Base-by-base conservation (phyloP, 2,113 vertebrate species). In the Lutjanus erythropterus region DNA sequence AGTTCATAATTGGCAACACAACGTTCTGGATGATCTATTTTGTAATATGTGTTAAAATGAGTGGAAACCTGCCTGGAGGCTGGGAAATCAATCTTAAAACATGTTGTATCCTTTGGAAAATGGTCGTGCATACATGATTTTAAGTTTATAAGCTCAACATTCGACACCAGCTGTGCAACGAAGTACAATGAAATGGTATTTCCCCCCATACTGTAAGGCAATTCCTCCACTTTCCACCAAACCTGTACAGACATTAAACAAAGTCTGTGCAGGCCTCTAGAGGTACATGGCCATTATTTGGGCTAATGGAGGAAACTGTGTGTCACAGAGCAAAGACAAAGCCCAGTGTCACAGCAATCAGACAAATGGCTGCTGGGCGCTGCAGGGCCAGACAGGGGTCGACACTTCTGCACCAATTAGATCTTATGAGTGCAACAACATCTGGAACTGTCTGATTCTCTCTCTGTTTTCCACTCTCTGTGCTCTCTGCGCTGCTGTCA, bases 331-430 rank as follows among this genome's bases (percentile, higher is more conserved):
- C 60, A 76, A 84, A 85, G 90, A 87, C 77, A 81, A 85, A 89
- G 76, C 77, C 77, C 62, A 41, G 72, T 87, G 91, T 91, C 89
- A 90, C 81, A 87, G 84, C 86, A 81, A 83, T 92, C 91, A 90
- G 84, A 92, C 89, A 91, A 93, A 94, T 90, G 85, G 85, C 52
- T 78, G 75, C 42, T 50, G 71, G 82, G 80, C 75, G 85, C 70
- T 76, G 77, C 62, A 44, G 74, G 78, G 85, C 86, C 86, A 86
- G 83, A 71, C 74, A 77, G 67, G 73, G 85, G 61, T 88, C 81
- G 69, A 82, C 71, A 75, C 86, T 75, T 89, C 76, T 81, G 80
- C 65, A 87, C 83, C 88, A 91, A 93, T 94, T 89, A 92, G 73
- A 53, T 86, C 68, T 65, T 77, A 59, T 60, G 70, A 87, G 80